These are phyloP conservation scores for Phaedon cochleariae DNA, from an alignment of 2,888 invertebrate genomes.

Conservation along the genomic window DNA sequence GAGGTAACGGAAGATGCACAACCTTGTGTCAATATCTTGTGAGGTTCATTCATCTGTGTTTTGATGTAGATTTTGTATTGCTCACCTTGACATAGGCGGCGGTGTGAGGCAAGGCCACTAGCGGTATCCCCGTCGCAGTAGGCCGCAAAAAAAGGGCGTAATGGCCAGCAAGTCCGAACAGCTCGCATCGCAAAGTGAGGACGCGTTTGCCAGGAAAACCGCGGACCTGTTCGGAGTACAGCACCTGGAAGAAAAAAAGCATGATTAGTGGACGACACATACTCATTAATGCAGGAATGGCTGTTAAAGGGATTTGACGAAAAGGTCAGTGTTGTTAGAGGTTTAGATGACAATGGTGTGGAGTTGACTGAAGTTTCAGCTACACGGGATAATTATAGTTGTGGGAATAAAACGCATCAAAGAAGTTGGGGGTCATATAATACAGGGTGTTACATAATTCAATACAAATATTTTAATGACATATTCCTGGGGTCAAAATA, in stretches of 20 bases:
- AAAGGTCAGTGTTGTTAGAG: not conserved
- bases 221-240: conserved; percentile 81
- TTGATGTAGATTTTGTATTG: too few relatives aligned
- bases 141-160: conserved; percentile 80
- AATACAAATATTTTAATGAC: too few relatives aligned
- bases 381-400: too few relatives aligned
- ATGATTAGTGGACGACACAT: not conserved
- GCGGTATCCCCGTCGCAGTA: conserved; percentile 67
- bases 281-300: not conserved
- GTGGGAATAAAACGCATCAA: too few relatives aligned
- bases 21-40: too few relatives aligned
- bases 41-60: too few relatives aligned
- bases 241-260: conserved; percentile 62
- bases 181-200: conserved; percentile 76
- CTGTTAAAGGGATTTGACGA: not conserved
- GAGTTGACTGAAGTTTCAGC: not conserved
- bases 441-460: too few relatives aligned
- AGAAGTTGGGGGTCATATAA: too few relatives aligned
- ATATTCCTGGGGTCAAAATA: too few relatives aligned
- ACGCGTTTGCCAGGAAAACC: conserved; percentile 76
- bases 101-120: conserved; percentile 71
- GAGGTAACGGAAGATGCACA: too few relatives aligned
- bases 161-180: conserved; percentile 84
- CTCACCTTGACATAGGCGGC: conserved; percentile 75
- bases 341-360: not conserved